phyloP scores from a whole-genome alignment of 2,113 vertebrate species.

The Mystacornis crossleyi region DNA sequence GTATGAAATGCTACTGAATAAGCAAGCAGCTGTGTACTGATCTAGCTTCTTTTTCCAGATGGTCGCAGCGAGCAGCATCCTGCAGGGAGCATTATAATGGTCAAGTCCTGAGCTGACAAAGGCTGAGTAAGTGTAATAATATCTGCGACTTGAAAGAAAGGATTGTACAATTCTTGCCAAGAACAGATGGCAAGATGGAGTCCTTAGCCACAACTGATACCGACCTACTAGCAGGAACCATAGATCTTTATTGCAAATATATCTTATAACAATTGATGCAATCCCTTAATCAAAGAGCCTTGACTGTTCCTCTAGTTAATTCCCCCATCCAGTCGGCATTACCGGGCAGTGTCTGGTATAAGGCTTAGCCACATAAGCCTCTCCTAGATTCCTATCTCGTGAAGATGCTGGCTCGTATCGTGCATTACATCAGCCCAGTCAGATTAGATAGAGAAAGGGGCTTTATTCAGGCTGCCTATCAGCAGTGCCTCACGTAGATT shows the following conservation, averaged over 20 bases:
- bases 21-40: slow-evolving; percentile 31
- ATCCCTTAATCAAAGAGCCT: slow-evolving; percentile 44
- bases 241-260: slow-evolving; percentile 43
- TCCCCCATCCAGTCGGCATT: neutral
- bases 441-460: slow-evolving; percentile 58
- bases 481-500: neutral
- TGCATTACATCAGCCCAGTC: slow-evolving; percentile 23
- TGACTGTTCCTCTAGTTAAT: slow-evolving; percentile 38
- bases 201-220: slow-evolving; percentile 41
- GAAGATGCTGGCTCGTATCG: slow-evolving; percentile 30
- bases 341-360: neutral
- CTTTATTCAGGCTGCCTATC: slow-evolving; percentile 49
- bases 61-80: slow-evolving; percentile 10
- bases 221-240: neutral
- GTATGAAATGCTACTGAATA: slow-evolving; percentile 39
- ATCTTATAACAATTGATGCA: slow-evolving; percentile 44
- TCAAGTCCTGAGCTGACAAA: slow-evolving; percentile 51
- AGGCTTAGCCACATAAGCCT: slow-evolving; percentile 50
- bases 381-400: slow-evolving; percentile 33
- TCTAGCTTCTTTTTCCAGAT: slow-evolving; percentile 44
- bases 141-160: slow-evolving; percentile 55
- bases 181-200: slow-evolving; percentile 59
- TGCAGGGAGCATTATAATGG: slow-evolving; percentile 44
- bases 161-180: slow-evolving; percentile 35
- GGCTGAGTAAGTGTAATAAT: slow-evolving; percentile 62